Evolutionary conservation across 37 sponge, comb jelly and placozoan species (phyloP), one percentile per base, ranked within the genome.

Genomic region (Spongilla lacustris): DNA sequence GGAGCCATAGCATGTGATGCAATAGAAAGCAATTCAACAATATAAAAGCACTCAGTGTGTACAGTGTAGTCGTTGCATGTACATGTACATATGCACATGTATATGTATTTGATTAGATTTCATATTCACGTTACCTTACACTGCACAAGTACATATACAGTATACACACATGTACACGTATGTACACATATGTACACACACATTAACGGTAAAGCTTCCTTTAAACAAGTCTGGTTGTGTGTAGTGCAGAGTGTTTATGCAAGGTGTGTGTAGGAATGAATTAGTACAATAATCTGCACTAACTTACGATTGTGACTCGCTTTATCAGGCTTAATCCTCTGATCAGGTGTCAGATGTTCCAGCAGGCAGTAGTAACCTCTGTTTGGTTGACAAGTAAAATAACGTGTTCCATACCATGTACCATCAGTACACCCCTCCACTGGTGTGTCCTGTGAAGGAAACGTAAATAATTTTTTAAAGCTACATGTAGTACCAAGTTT

Each of bases 391-490:
- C 94, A 95, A 13, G 34, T 84, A 73, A 95, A 95, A 80, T 78
- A 92, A 4, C 74, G 34, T 26, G 21, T 33, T 6, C 58, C 78
- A n/a, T 9, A 19, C 19, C 81, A 90, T 8, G 35, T 69, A 21
- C 94, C 94, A 90, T 87, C 88, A 76, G 80, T 31, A 81, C 91
- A 83, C 0, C 84, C 84, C 2, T 87, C 81, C 77, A 89, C 80
- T n/a, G 27, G 24, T n/a, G 84, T 81, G 36, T 94, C 92, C 94
- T 94, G 74, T 11, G 26, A 36, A 48, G 35, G 22, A 74, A 17
- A 58, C 19, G 11, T 14, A 19, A 6, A 58, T 58, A 19, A 4
- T 10, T 46, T 4, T 4, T 4, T 4, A 10, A 46, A 4, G 46
- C 46, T 8, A 46, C 4, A 46, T 4, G 46, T 10, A 46, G 46